Evolutionary conservation across 1,140 invertebrate species (phyloP).

Genomic region (Caenorhabditis elegans): WBcel235 BX284603.4:7140501-7141000

Average conservation of each 20-base stretch:
- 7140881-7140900: slow-evolving; percentile 80
- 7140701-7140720: too few relatives aligned
- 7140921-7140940: slow-evolving; percentile 96
- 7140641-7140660: neutral
- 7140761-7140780: too few relatives aligned
- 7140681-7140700: too few relatives aligned
- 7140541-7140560: neutral
- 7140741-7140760: too few relatives aligned
- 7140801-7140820: slow-evolving; percentile 92
- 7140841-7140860: slow-evolving; percentile 94
- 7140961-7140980: slow-evolving; percentile 86
- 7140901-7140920: slow-evolving; percentile 95
- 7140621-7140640: neutral
- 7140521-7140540: neutral
- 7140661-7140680: too few relatives aligned
- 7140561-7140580: neutral
- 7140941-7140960: slow-evolving; percentile 92
- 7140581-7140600: neutral
- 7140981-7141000: slow-evolving; percentile 89
- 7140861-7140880: slow-evolving; percentile 93
- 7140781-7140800: slow-evolving; percentile 71
- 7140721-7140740: too few relatives aligned
- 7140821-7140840: slow-evolving; percentile 95
- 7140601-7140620: neutral
- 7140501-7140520: neutral